Evolutionary conservation across 2,797 vertebrate genomes (phyloP), one percentile per base, ranked within the genome.

Genomic region (Malacoctenus gilli): DNA sequence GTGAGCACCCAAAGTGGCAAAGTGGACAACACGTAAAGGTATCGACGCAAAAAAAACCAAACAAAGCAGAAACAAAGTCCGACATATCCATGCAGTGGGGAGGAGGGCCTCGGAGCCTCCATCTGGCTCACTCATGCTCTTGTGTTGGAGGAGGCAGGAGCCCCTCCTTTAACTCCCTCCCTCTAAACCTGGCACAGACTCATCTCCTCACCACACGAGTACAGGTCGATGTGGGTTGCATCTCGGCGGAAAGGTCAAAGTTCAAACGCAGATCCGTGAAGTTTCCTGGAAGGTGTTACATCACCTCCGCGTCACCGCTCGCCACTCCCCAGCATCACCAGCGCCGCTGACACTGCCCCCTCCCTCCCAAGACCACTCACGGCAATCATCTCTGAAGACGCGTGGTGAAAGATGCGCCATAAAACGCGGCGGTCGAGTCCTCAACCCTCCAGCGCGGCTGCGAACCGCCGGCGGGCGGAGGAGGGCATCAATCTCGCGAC

Each of bases 401-500:
- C 5, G 4, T 21, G 13, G 4, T 37, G 23, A 42, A 66, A 61
- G 8, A 48, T 4, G 5, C 18, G 43, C 35, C 40, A 13, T 51
- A 61, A 47, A 77, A 59, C 67, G 41, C 0, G 18, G 7, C 44
- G 42, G 7, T 9, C 36, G 1, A 34, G 22, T 15, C 22, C 22
- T 41, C 15, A 44, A 40, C 8, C 18, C 42, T 20, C 39, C 28
- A 54, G 75, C 35, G 44, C 48, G 32, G 37, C 47, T 9, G 31
- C 36, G 57, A 64, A 81, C 20, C 32, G 8, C 22, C n/a, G 22
- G 2, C 8, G 16, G 8, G 54, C 12, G 8, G 51, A 63, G 43
- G 39, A 50, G 62, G 62, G 19, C 63, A 76, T 76, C 37, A 64
- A 70, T 80, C 65, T 54, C 21, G 53, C 43, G 56, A 64, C 34